phyloP scores from a whole-genome alignment of 2,797 vertebrate genomes.

The Tamandua tetradactyla region DNA sequence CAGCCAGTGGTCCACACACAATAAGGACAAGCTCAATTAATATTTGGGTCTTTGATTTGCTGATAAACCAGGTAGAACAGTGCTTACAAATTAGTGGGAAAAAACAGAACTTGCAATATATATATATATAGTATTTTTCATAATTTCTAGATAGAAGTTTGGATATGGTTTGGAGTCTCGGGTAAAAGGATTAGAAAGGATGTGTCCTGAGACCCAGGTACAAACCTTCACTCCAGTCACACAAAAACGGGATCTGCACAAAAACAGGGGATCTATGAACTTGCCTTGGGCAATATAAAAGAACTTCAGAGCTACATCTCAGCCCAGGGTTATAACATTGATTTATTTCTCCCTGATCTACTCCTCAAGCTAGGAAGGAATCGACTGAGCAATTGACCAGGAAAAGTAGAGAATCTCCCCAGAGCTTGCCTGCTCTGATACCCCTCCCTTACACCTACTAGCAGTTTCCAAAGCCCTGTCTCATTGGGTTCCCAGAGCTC shows the following conservation, averaged over 20 bases:
- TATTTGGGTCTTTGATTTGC: not conserved
- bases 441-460: too few species aligned
- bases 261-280: not conserved
- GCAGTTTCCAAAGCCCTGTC: too few species aligned
- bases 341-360: conserved; percentile 50
- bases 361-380: not conserved
- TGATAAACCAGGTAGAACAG: not conserved
- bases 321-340: not conserved
- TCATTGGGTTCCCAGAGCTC: not conserved
- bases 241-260: not conserved
- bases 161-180: not conserved
- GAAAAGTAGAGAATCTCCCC: not conserved
- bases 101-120: not conserved
- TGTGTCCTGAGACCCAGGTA: not conserved
- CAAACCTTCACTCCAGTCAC: not conserved
- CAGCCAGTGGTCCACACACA: not conserved
- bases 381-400: not conserved
- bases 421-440: not conserved
- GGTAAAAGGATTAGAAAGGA: not conserved
- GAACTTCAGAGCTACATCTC: not conserved
- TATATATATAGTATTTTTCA: not conserved
- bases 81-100: not conserved
- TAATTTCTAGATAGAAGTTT: not conserved
- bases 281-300: not conserved
- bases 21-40: not conserved